Evolutionary conservation across 2,888 invertebrate species (phyloP), one percentile per base, ranked within the genome.

Genomic region (Sturmia bella): DNA sequence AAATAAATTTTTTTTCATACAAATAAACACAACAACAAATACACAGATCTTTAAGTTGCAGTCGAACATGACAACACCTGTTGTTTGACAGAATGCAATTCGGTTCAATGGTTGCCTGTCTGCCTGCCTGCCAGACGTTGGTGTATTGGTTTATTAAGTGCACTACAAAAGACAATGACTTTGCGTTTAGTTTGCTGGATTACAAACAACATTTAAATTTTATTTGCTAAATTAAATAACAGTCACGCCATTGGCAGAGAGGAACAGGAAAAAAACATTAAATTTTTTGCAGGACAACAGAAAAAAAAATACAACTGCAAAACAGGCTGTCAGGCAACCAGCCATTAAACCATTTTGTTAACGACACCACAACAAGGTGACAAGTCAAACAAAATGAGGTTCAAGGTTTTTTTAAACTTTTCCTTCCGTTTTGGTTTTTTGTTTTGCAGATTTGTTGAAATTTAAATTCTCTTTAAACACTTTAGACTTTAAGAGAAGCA

Each of bases 201-300:
- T 50, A 24, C 27, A 32, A 43, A 37, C 9, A 39, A 13, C 19
- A 77, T 59, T 66, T 54, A 54, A 59, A 54, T 74, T 69, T 73
- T 66, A 57, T 69, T 82, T 74, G 63, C 19, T 52, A 54, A 72
- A 81, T 68, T 81, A 72, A 72, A 72, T 61, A 76, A 72, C 11
- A 76, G 76, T 81, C 80, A 81, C 80, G 80, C 72, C 66, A 80
- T 48, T 66, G 37, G 27, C n/a, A 56, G 39, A 63, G 17, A 2
- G 39, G 66, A 24, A 2, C 54, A 56, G 24, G 41, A 70, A 43
- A 69, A 21, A 0, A 4, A 12, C 13, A n/a, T 27, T 43, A 11
- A 75, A 69, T 39, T 69, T 73, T 39, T 45, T 59, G 73, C 72
- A 50, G 41, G 39, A 39, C 2, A 32, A 32, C 5, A 5, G 48